Evolutionary conservation across 2,888 invertebrate species (phyloP), one percentile per base, ranked within the genome.

Genomic region (Nysson spinosus): DNA sequence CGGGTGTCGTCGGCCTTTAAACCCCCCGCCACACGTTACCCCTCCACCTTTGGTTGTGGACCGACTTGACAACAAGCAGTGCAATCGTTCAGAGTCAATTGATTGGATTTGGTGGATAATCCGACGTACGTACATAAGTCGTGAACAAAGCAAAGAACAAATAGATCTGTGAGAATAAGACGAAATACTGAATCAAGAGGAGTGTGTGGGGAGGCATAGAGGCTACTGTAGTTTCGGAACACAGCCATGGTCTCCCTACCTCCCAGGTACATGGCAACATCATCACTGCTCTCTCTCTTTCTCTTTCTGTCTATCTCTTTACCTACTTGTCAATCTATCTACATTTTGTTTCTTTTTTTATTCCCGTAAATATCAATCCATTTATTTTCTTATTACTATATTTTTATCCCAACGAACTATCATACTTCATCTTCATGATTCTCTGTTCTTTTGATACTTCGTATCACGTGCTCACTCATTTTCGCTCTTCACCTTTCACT

Each of bases 161-260:
- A 76, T 76, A 73, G 68, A 72, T 75, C 75, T 71, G 62, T 75
- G 75, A 75, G 75, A 75, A 74, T 73, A 72, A 69, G 76, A 76
- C 76, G 76, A 76, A 66, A 75, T 60, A 75, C 75, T 74, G 64
- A 73, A 72, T 78, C 75, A 82, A 79, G 77, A 80, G 81, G 78
- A 81, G 79, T 82, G 79, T 81, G 80, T 81, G 81, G 78, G 82
- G 81, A 81, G 82, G 81, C 81, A 73, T 82, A 83, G 82, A 83
- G 84, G 83, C 83, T 85, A 85, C 89, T 89, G 88, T 89, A 89
- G 89, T 89, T 90, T 87, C 88, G 90, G 89, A 90, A 90, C 89
- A 89, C 90, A 90, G 90, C 90, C 89, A 90, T 90, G 90, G 90
- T 90, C 89, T 90, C 90, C 89, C 88, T 90, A 88, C 89, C 90